Base-by-base conservation (phyloP, 2,888 invertebrate species). In the Invenusta paracnida region DNA sequence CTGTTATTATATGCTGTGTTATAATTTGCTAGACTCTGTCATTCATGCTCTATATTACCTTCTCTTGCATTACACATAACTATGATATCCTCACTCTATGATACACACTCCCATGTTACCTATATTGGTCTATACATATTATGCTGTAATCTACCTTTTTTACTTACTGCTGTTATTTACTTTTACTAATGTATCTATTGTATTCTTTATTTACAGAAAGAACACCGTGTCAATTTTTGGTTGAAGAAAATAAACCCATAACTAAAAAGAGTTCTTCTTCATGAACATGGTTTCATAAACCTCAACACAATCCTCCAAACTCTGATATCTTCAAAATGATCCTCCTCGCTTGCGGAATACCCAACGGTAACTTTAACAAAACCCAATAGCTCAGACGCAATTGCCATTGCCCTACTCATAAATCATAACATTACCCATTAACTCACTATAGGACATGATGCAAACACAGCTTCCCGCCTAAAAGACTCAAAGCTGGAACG, bases 401-500 rank as follows among this genome's bases (percentile, higher is more conserved):
- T 73, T 73, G 73, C 73, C 25, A 73, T 73, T 73, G 73, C 73
- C 73, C 73, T 73, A 13, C 73, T 73, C 73, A 73, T 23, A 13
- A 73, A 73, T 25, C 73, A 13, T 23, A 73, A 73, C 23, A 73
- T 73, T 23, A 73, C 73, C 73, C 73, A 73, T 73, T 23, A 73
- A 5, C n/a, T 13, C 23, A 23, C 73, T 23, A 73, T 23, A 13
- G 25, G 73, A 73, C 73, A 73, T 23, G 73, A 73, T 73, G 73
- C 73, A 5, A 73, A 73, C 23, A 73, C 73, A 13, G 27, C 73
- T 73, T 5, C 11, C 23, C 73, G 27, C 73, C 73, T 73, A 73
- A 73, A 73, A 73, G 73, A 23, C 73, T 23, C 73, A 73, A 73
- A 73, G 73, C 73, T 73, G 5, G 73, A 73, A 73, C 73, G 73